A percentile compares a stretch with the other conserved stretches of the same genome.
phyloP scores from a whole-genome alignment of 2,113 vertebrate genomes.

The Callipepla californica region DNA sequence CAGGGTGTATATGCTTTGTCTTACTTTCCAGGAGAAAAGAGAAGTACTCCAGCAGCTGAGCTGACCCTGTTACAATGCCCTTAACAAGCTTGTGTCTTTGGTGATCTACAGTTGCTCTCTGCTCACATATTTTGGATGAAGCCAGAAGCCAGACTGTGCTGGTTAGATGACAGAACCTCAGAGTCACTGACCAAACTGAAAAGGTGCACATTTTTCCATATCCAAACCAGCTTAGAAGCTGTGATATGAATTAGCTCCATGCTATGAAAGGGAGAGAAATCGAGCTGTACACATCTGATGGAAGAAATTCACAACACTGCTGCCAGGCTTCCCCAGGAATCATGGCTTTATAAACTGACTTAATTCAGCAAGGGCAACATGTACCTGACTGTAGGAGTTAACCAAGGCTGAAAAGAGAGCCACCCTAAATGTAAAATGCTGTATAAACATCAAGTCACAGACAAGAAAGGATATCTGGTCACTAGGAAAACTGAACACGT shows the following conservation, averaged over 20 bases:
- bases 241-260: background rate
- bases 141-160: rapidly evolving
- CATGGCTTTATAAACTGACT: background rate
- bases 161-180: background rate
- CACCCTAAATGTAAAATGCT: background rate
- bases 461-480: background rate
- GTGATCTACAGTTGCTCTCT: background rate
- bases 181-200: background rate
- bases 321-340: background rate
- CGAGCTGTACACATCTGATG: background rate
- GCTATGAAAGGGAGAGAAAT: background rate
- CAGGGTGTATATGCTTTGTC: rapidly evolving
- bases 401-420: background rate
- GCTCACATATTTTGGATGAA: background rate
- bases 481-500: background rate
- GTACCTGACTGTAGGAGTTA: background rate
- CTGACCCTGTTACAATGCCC: background rate
- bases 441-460: background rate
- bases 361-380: background rate
- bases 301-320: background rate
- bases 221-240: background rate
- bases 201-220: background rate
- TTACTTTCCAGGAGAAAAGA: background rate
- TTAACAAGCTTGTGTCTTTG: background rate
- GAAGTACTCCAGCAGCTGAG: background rate